A percentile compares a stretch with the other conserved stretches of the same genome.
Conservation (phyloP, 1,140 invertebrate species). For the Magallana ariakensis region DNA sequence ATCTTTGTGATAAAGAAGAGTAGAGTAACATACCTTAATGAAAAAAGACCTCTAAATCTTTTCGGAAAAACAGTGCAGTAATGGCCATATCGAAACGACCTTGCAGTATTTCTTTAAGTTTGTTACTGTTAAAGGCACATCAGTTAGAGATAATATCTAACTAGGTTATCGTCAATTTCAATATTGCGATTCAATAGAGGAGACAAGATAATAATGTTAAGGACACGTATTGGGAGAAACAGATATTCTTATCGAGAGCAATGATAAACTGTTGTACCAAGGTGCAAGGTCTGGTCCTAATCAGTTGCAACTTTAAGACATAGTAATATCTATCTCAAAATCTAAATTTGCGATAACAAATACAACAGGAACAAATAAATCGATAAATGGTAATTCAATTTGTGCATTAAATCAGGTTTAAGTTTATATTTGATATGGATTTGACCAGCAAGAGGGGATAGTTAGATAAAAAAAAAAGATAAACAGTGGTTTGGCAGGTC, state of each 20-base stretch:
- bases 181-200: conserved; percentile 27
- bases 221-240: background rate
- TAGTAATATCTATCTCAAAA: background rate
- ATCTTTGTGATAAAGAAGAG: too few relatives aligned
- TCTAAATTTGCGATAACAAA: background rate
- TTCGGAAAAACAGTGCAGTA: background rate
- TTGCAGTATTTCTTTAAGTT: conserved; percentile 24
- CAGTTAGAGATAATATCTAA: background rate
- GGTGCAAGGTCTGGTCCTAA: conserved; percentile 6
- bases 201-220: background rate
- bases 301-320: background rate
- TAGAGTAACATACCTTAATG: background rate
- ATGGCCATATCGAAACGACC: background rate
- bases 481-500: too few relatives aligned
- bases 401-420: too few relatives aligned
- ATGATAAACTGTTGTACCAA: background rate
- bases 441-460: too few relatives aligned
- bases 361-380: too few relatives aligned
- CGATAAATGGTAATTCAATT: too few relatives aligned
- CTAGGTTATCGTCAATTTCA: conserved; percentile 28
- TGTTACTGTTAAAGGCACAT: background rate
- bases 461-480: too few relatives aligned
- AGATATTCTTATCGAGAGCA: background rate
- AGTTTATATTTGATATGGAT: too few relatives aligned
- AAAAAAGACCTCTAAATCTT: background rate